Base-by-base conservation (phyloP, 2,113 vertebrate species). In the Natator depressus region DNA sequence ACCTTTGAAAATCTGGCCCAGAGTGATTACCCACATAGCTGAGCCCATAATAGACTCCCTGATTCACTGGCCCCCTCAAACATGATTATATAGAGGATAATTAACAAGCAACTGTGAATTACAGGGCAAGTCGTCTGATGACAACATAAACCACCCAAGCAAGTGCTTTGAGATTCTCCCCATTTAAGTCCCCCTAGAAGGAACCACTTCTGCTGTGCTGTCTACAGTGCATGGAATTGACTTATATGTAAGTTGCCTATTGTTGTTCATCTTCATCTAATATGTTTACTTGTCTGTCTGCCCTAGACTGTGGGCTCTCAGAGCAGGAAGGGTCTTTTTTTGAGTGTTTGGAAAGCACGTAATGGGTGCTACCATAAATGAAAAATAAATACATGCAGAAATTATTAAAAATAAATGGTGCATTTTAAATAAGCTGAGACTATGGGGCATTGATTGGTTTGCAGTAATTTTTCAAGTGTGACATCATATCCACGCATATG, bases 351-450 rank as follows among this genome's bases (percentile, higher is more conserved):
- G 35, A 93, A 93, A 96, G 65, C 83, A 94, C 85, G 89, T 91
- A 93, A 89, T 14, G 53, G 46, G 53, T 88, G 87, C 80, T 91
- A 82, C 90, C 62, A 80, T 93, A 94, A 94, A 95, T 89, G 89
- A 97, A 96, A 96, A 89, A 90, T 93, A 96, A 96, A 91, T 78
- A 96, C 87, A 96, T 95, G 94, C 19, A 46, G 72, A 24, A 24
- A 25, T 42, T 24, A 25, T 75, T 42, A 31, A 65, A 35, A 65
- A 65, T 65, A n/a, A 42, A 24, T 72, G 17, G 8, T 42, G 38
- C 46, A 38, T 42, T 42, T 75, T 75, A 24, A 75, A 46, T 75
- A 75, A n/a, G 3, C 20, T 2, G 72, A 5, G 22, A 75, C n/a
- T 22, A 75, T 75, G 72, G 11, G 22, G 10, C 19, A 42, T 38